Evolutionary conservation across 2,113 vertebrate species (phyloP).

Genomic region (Saccopteryx leptura): DNA sequence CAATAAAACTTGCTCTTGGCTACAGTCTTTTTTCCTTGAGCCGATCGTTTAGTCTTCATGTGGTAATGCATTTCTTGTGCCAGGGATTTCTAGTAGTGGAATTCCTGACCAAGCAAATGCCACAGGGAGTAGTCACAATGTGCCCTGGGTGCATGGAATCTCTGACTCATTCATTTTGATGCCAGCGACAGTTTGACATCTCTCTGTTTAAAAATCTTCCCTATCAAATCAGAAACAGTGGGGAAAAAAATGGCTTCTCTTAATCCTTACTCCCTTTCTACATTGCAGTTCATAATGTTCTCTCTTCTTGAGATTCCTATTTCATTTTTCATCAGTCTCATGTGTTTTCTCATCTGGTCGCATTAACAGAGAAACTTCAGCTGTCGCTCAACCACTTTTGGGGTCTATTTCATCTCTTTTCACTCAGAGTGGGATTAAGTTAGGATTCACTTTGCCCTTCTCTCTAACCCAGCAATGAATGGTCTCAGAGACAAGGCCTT

Average conservation of each 20-base stretch:
- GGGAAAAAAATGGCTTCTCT: not conserved
- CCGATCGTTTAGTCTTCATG: not conserved
- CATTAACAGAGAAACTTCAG: slow-evolving; percentile 37
- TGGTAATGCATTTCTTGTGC: not conserved
- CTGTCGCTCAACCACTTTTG: slow-evolving; percentile 5
- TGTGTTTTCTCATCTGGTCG: slow-evolving; percentile 24
- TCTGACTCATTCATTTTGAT: slow-evolving; percentile 19
- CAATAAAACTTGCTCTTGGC: slow-evolving; percentile 33
- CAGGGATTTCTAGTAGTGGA: not conserved
- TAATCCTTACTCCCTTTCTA: not conserved
- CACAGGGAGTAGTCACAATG: not conserved
- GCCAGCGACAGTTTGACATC: slow-evolving; percentile 4
- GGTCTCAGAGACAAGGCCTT: not conserved
- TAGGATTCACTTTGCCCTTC: not conserved
- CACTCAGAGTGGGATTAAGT: not conserved
- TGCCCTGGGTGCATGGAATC: not conserved
- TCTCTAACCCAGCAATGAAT: not conserved
- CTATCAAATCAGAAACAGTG: slow-evolving; percentile 48
- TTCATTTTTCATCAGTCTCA: slow-evolving; percentile 46
- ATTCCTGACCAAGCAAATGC: slow-evolving; percentile 41
- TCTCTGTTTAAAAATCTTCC: not conserved
- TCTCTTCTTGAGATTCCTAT: not conserved
- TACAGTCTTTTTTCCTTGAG: not conserved
- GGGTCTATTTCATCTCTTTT: slow-evolving; percentile 48
- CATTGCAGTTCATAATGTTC: not conserved